Evolutionary conservation across 2,113 vertebrate species (phyloP).

Genomic region (Pipa parva): DNA sequence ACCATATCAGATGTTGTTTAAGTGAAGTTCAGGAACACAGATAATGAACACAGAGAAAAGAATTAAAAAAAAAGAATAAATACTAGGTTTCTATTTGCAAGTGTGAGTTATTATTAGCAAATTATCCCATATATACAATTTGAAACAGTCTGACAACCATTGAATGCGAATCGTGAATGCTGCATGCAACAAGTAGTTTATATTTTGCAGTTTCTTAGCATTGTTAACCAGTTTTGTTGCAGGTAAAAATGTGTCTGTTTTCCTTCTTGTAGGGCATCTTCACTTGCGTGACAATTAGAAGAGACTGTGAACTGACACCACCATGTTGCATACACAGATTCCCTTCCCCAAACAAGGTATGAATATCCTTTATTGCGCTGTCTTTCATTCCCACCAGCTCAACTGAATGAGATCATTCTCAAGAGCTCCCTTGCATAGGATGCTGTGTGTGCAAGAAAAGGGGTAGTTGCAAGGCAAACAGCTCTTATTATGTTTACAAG

Average conservation of each 20-base stretch:
- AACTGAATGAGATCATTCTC: background rate
- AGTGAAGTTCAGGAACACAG: background rate
- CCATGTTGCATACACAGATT: slow-evolving; percentile 4
- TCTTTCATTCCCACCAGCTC: background rate
- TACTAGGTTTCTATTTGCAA: slow-evolving; percentile 2
- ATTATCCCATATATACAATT: slow-evolving; percentile 27
- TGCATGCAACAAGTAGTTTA: slow-evolving; percentile 16
- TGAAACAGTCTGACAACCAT: slow-evolving; percentile 21
- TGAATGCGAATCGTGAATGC: slow-evolving; percentile 5
- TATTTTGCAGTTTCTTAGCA: slow-evolving; percentile 8
- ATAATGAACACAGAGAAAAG: background rate
- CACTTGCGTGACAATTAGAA: background rate
- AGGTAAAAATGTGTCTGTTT: slow-evolving; percentile 27
- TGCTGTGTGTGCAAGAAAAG: background rate
- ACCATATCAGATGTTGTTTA: no score
- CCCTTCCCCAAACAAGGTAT: background rate
- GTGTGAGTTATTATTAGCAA: slow-evolving; percentile 30
- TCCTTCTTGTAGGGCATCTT: background rate
- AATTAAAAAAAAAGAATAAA: slow-evolving; percentile 6
- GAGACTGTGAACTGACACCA: slow-evolving; percentile 5
- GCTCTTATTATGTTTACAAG: slow-evolving; percentile 26
- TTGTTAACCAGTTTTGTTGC: slow-evolving; percentile 11
- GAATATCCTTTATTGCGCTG: background rate
- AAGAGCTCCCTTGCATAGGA: background rate
- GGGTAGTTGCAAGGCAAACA: slow-evolving; percentile 7